Evolutionary conservation across 92 coral and sea anemone species (phyloP).

Genomic region (Pocillopora meandrina): DNA sequence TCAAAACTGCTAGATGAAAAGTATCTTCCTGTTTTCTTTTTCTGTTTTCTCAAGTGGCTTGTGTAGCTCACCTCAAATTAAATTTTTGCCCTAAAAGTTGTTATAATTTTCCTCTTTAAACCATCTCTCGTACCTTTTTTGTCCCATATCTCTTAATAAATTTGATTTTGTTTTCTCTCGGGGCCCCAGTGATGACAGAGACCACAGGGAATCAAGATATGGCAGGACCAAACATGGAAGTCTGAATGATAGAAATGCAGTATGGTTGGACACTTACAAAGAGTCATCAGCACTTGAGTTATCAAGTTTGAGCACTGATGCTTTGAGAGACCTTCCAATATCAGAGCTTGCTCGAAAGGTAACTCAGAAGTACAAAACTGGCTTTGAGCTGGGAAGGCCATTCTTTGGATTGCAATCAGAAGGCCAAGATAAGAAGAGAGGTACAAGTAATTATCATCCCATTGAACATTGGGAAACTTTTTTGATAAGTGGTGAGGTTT

Average conservation of each 20-base stretch:
- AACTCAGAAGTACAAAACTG: constrained; percentile 41
- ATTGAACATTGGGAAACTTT: neutral
- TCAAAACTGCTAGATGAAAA: too few species aligned
- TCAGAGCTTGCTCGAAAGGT: constrained; percentile 15
- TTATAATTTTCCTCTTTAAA: neutral
- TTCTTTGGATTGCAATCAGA: constrained; percentile 44
- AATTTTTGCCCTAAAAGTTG: neutral
- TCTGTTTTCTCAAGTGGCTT: too few species aligned
- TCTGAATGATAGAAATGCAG: neutral
- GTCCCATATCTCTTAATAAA: neutral
- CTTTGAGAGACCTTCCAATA: constrained; percentile 16
- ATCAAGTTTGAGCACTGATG: constrained; percentile 10
- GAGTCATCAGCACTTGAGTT: constrained; percentile 8
- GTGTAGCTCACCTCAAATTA: too few species aligned
- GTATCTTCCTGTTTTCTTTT: too few species aligned
- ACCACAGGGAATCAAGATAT: constrained; percentile 7
- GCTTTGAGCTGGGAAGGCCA: constrained; percentile 74
- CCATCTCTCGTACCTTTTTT: neutral
- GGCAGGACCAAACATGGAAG: neutral
- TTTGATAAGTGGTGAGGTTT: neutral
- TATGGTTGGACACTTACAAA: neutral
- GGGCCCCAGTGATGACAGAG: constrained; percentile 5
- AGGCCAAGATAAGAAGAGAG: constrained; percentile 7
- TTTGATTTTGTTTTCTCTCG: neutral
- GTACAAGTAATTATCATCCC: neutral